Conservation (phyloP, 2,888 invertebrate genomes). For the Rutpela maculata region DNA sequence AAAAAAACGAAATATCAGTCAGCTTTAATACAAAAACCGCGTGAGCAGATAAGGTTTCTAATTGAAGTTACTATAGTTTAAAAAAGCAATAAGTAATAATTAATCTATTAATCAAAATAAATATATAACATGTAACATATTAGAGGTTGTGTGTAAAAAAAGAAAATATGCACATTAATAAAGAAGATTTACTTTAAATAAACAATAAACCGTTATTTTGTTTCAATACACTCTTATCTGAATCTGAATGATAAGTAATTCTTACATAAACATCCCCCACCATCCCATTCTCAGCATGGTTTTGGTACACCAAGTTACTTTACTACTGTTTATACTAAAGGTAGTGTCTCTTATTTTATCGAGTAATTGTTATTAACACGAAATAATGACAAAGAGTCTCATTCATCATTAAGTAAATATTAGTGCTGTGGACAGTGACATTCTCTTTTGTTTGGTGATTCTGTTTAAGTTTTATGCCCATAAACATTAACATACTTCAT, state of each 20-base stretch:
- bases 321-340: conserved; percentile 24
- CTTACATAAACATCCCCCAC: conserved; percentile 48
- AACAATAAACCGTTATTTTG: conserved; percentile 27
- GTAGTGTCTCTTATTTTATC: conserved; percentile 16
- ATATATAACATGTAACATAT: neutral
- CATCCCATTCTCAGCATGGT: conserved; percentile 30
- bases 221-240: conserved; percentile 44
- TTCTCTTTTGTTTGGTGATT: neutral
- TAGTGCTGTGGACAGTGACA: conserved; percentile 20
- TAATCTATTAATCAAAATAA: neutral
- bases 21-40: no score
- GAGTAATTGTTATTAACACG: conserved; percentile 23
- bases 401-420: neutral
- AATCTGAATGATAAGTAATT: conserved; percentile 46
- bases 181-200: conserved; percentile 18
- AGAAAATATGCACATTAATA: neutral
- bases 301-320: conserved; percentile 26
- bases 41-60: no score
- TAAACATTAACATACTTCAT: conserved; percentile 6
- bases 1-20: no score
- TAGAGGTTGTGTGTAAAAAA: neutral
- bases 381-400: neutral
- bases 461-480: neutral
- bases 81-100: no score
- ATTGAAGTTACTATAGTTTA: no score